Evolutionary conservation across 2,797 vertebrate genomes (phyloP).

Genomic region (Chrosomus eos): DNA sequence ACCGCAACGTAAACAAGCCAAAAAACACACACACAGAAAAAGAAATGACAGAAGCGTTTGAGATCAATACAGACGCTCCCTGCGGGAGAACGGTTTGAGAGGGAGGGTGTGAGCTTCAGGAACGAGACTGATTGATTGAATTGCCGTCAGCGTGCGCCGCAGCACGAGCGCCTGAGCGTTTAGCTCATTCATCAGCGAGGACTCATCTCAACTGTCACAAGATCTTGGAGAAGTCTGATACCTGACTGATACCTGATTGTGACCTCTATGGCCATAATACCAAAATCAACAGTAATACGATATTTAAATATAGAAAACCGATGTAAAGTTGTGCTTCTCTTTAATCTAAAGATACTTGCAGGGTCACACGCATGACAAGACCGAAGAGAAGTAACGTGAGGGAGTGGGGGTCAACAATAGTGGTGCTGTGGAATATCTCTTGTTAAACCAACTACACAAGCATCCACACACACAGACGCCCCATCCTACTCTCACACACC

Average conservation of each 20-base stretch:
- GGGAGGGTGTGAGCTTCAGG: slow-evolving; percentile 12
- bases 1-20: slow-evolving; percentile 21
- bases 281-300: background rate
- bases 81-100: slow-evolving; percentile 21
- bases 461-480: slow-evolving; percentile 21
- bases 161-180: slow-evolving; percentile 34
- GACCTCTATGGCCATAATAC: background rate
- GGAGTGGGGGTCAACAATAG: background rate
- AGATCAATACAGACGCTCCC: slow-evolving; percentile 31
- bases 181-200: slow-evolving; percentile 35
- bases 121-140: slow-evolving; percentile 42
- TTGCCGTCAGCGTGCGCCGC: slow-evolving; percentile 5
- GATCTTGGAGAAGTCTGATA: slow-evolving; percentile 19
- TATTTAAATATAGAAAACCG: background rate
- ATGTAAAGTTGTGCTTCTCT: background rate
- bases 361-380: background rate
- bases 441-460: background rate
- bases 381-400: background rate
- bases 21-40: slow-evolving; percentile 5
- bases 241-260: background rate
- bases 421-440: background rate
- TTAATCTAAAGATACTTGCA: background rate
- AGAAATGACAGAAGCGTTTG: slow-evolving; percentile 35
- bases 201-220: slow-evolving; percentile 43
- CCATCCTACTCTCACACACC: slow-evolving; percentile 29